Evolutionary conservation across 2,113 vertebrate genomes (phyloP).

Genomic region (Columbina picui): DNA sequence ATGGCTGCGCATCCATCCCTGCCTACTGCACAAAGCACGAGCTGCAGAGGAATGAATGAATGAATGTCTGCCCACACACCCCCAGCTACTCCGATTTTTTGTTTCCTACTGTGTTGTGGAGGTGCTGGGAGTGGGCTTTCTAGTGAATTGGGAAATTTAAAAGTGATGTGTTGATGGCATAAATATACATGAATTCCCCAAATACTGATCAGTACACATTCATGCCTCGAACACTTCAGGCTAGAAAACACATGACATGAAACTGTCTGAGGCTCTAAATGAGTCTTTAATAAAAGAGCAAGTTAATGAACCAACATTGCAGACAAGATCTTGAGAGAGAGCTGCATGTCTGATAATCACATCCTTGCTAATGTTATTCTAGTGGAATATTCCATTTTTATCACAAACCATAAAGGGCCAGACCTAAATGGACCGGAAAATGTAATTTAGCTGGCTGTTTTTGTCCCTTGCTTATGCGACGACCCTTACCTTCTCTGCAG

Average conservation of each 20-base stretch:
- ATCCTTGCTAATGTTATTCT: not conserved
- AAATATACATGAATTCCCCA: not conserved
- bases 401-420: not conserved
- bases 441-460: not conserved
- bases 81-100: not conserved
- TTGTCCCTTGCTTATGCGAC: not conserved
- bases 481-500: not conserved
- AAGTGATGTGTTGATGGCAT: not conserved
- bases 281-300: not conserved
- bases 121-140: not conserved
- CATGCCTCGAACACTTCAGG: not conserved
- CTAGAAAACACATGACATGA: not conserved
- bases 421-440: not conserved
- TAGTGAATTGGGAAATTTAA: not conserved
- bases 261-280: not conserved
- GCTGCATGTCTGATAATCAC: not conserved
- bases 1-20: not conserved
- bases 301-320: not conserved
- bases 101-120: not conserved
- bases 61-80: not conserved
- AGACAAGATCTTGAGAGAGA: not conserved
- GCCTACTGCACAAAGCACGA: fast-evolving
- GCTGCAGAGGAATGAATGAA: not conserved
- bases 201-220: not conserved
- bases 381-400: slow-evolving; percentile 15